Evolutionary conservation across 1,140 invertebrate genomes (phyloP).

Genomic region (Paraescarpia echinospica): DNA sequence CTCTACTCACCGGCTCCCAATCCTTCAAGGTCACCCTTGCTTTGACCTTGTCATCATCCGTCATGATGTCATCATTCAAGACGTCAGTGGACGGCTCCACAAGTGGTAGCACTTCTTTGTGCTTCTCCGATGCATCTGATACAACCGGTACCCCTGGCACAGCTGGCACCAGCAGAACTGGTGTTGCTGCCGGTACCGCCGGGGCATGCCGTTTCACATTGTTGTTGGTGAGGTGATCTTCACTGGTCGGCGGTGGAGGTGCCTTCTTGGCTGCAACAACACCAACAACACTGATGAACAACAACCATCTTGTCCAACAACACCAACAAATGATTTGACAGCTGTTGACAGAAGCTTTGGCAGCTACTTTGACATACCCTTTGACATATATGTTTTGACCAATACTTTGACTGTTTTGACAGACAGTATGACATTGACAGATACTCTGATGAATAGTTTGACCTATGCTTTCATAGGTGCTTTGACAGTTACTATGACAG

Average conservation of each 20-base stretch:
- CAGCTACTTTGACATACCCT: too few relatives aligned
- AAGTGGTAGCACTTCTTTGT: neutral
- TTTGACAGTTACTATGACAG: neutral
- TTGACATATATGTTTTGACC: too few relatives aligned
- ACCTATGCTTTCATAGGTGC: neutral
- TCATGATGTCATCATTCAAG: constrained; percentile 1
- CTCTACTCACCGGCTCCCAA: constrained; percentile 58
- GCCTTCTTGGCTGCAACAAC: neutral
- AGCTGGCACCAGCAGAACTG: neutral
- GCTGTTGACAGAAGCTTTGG: too few relatives aligned
- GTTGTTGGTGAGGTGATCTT: neutral
- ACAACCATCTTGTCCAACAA: too few relatives aligned
- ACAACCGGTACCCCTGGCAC: neutral
- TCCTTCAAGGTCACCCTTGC: constrained; percentile 42
- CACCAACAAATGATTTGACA: too few relatives aligned
- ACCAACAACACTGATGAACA: neutral
- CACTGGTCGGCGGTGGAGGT: neutral
- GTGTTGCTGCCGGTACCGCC: neutral
- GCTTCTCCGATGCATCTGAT: too few relatives aligned
- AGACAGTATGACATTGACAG: neutral
- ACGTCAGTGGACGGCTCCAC: neutral
- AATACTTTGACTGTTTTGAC: neutral
- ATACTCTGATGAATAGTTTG: neutral
- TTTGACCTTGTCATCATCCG: constrained; percentile 26
- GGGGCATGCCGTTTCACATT: neutral